A percentile compares a stretch with the other conserved stretches of the same genome.
Evolutionary conservation across 2,113 vertebrate species (phyloP).

Genomic region (Sinosuthora webbiana): DNA sequence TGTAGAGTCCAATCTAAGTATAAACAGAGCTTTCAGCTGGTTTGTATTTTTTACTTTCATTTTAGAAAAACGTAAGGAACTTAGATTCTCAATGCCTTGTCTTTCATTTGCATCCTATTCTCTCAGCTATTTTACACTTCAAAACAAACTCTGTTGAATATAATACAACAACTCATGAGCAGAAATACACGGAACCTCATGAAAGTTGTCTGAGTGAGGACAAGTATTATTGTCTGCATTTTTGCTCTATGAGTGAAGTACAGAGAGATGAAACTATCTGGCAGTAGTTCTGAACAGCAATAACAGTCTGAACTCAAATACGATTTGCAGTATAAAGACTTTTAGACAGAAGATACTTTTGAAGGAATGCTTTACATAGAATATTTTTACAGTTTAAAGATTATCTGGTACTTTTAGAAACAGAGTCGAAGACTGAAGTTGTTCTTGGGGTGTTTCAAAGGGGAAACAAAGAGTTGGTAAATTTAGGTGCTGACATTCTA

Average conservation of each 20-base stretch:
- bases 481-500: neutral
- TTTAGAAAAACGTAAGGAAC: neutral
- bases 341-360: neutral
- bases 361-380: rapidly evolving
- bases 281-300: neutral
- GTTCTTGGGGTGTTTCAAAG: neutral
- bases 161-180: neutral
- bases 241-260: neutral
- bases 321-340: neutral
- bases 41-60: neutral
- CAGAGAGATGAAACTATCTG: neutral
- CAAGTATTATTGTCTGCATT: neutral
- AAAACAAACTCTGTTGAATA: neutral
- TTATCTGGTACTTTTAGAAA: neutral
- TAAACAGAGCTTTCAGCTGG: neutral
- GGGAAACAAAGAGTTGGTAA: neutral
- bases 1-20: neutral
- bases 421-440: neutral
- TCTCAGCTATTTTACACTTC: neutral
- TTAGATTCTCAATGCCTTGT: neutral
- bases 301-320: neutral
- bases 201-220: neutral
- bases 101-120: neutral
- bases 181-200: neutral
- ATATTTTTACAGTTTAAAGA: neutral